Evolutionary conservation across 2,888 invertebrate species (phyloP), one percentile per base, ranked within the genome.

Genomic region (Mycalesis mineus): DNA sequence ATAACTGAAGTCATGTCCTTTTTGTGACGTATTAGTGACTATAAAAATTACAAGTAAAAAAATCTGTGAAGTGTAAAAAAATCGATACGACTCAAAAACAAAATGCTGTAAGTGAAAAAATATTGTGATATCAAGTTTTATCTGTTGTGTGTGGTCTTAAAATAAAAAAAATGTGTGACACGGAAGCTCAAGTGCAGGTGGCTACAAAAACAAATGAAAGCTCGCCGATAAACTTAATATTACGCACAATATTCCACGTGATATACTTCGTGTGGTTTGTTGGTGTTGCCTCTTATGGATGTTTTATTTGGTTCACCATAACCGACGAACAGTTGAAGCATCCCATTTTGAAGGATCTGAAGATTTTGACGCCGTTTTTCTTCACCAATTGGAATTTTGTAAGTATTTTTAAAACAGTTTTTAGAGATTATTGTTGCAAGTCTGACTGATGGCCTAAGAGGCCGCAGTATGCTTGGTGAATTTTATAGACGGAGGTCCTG

Each of bases 311-410:
- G 62, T 59, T 68, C 0, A 53, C 57, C 0, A 57, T 72, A 0
- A 61, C 58, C 0, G 64, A 63, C 1, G 66, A 73, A 3, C 50
- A 66, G 0, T 4, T 66, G 5, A 60, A 63, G 0, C 67, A 75
- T 3, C 67, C 71, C 0, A 28, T 61, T 1, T 13, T 80, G 0
- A 56, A 55, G 1, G 68, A 69, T 7, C 62, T 76, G n/a, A 70
- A 68, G 39, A 68, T 63, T 41, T 72, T 73, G 22, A 64, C 68
- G 0, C 65, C 73, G 0, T 65, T 66, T 0, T 82, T 77, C 58
- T 65, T 80, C 11, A 81, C 81, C 0, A 80, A 80, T 48, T 80
- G 80, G 80, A 80, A 80, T 55, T 65, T 62, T 58, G 81, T 81
- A 58, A 80, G 80, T 80, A 45, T 37, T 44, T 51, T n/a, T n/a